These are phyloP conservation scores for Meandrina meandrites DNA, from an alignment of 92 coral and sea anemone species.

Conservation along the genomic window DNA sequence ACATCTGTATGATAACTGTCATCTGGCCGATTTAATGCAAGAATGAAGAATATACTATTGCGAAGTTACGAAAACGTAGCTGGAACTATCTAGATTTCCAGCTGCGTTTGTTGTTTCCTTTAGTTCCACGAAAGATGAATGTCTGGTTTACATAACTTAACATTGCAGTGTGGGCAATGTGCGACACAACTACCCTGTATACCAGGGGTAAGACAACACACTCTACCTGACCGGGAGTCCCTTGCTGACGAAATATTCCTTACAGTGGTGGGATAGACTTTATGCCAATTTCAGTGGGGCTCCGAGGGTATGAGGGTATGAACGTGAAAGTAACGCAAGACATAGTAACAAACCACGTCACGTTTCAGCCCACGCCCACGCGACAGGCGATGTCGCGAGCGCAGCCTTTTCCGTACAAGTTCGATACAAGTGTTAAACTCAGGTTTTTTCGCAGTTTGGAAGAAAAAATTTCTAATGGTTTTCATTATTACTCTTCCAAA, in stretches of 20 bases:
- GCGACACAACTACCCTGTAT: not conserved
- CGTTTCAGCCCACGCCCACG: not conserved
- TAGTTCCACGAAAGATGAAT: not conserved
- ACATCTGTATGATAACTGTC: not conserved
- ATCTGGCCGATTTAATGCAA: not conserved
- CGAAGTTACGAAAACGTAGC: not conserved
- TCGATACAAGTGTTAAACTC: too few relatives aligned
- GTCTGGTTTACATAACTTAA: not conserved
- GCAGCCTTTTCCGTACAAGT: too few relatives aligned
- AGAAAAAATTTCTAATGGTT: too few relatives aligned
- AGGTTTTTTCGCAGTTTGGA: too few relatives aligned
- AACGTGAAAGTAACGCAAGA: not conserved
- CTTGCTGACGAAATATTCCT: not conserved
- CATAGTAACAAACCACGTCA: not conserved
- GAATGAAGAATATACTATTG: not conserved
- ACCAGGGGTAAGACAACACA: not conserved
- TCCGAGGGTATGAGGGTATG: slow-evolving; percentile 3
- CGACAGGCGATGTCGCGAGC: too few relatives aligned
- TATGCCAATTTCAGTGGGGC: not conserved
- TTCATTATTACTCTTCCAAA: too few relatives aligned
- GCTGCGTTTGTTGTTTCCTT: slow-evolving; percentile 4
- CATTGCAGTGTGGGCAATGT: not conserved
- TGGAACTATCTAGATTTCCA: not conserved
- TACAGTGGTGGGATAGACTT: not conserved
- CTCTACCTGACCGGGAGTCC: not conserved